Conservation (phyloP, 2,113 vertebrate species). For the Rhagologus leucostigma region DNA sequence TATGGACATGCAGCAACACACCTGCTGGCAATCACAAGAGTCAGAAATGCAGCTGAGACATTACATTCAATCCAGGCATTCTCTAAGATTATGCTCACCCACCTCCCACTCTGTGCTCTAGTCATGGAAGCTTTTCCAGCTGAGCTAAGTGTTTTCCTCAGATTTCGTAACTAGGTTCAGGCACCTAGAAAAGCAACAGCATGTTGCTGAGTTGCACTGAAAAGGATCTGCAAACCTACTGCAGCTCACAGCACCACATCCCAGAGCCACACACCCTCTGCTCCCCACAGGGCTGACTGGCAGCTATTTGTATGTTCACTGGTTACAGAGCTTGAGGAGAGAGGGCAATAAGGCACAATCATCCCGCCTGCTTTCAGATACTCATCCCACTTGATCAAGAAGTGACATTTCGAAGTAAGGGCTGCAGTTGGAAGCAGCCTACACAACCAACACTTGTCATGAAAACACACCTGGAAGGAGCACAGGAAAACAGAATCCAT, state of each 20-base stretch:
- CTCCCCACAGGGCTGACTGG: background rate
- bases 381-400: background rate
- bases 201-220: background rate
- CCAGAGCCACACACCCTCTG: background rate
- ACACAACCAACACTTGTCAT: background rate
- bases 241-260: background rate
- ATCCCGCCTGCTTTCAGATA: background rate
- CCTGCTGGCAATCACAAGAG: background rate
- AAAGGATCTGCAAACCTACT: background rate
- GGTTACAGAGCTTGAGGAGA: background rate
- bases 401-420: background rate
- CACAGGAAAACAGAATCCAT: background rate
- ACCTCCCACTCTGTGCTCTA: constrained; percentile 19
- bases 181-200: constrained; percentile 16
- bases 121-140: constrained; percentile 1
- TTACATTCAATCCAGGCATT: background rate
- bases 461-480: background rate
- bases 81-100: background rate
- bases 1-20: background rate
- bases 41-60: background rate
- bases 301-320: background rate
- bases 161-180: constrained; percentile 18
- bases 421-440: background rate
- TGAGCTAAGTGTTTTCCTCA: background rate
- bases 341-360: background rate